Evolutionary conservation across 2,797 vertebrate species (phyloP), one percentile per base, ranked within the genome.

Genomic region (Telmatherina bonti): DNA sequence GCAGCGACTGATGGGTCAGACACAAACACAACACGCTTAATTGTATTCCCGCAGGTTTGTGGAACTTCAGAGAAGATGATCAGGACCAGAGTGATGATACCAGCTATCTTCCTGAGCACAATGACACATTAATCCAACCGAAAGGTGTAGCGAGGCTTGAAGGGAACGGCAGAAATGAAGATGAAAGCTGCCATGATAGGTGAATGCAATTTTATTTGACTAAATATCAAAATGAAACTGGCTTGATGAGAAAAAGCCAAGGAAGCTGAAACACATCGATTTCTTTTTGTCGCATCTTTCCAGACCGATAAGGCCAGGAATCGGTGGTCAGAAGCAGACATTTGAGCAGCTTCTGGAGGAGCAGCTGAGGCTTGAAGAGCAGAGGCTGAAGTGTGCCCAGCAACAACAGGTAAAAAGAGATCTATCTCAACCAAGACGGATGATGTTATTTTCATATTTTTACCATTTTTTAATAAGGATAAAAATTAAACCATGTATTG

Each of bases 261-360:
- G n/a, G 0, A 2, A 15, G 22, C 13, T 41, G 35, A 41, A 16
- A 7, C 35, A 16, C 15, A 13, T 7, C 1, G 45, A 18, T 27
- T 30, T n/a, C 2, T 16, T 24, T 53, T 7, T 60, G n/a, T 55
- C 18, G 7, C 13, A n/a, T 20, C 36, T 70, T 15, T 77, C 1
- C 68, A 99, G 98, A 79, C 97, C 98, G 4, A 97, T 98, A 81
- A 94, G 92, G 85, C 90, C 94, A 53, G 92, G 88, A 4, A 81
- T 96, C 24, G 90, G 90, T 45, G 94, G 93, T 72, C 95, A 88
- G 86, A 97, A 94, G 81, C 93, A 94, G 86, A 96, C 96, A 0
- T 99, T 98, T 93, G 96, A 99, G 87, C 96, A 98, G 79, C 93
- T 97, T 53, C 76, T 99, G 66, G 97, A 99, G 89, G 96, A 99